Conservation (phyloP, 1,140 invertebrate species). For the Wiebesia pumilae region DNA sequence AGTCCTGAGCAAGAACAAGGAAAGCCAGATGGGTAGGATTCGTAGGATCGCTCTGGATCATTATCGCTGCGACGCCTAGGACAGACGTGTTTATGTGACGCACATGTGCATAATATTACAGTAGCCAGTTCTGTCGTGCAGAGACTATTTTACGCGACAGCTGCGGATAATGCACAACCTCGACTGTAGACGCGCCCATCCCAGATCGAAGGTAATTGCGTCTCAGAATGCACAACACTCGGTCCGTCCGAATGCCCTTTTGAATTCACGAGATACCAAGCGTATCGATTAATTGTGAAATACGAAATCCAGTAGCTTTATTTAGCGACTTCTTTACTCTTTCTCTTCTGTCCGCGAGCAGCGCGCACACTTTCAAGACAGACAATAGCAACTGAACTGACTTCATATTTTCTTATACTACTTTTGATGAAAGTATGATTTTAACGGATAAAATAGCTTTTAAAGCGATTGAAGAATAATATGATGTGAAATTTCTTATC, state of each 20-base stretch:
- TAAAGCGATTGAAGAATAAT: slow-evolving; percentile 14
- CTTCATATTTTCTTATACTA: background rate
- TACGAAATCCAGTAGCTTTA: background rate
- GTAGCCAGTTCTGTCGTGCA: slow-evolving; percentile 36
- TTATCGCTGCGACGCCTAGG: slow-evolving; percentile 63
- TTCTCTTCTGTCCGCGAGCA: background rate
- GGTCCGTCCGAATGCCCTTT: too few relatives aligned
- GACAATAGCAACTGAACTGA: background rate
- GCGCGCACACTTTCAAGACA: background rate
- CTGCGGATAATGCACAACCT: slow-evolving; percentile 70
- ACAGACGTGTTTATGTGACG: slow-evolving; percentile 72
- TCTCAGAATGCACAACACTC: background rate
- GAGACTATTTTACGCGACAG: slow-evolving; percentile 59
- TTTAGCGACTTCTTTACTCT: background rate
- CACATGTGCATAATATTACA: slow-evolving; percentile 72
- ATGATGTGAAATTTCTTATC: slow-evolving; percentile 2
- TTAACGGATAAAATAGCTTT: slow-evolving; percentile 27
- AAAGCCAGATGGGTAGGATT: background rate
- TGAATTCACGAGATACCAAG: too few relatives aligned
- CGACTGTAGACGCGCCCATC: slow-evolving; percentile 46
- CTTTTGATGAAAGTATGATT: slow-evolving; percentile 15
- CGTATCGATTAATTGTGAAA: background rate
- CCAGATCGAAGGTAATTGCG: slow-evolving; percentile 51
- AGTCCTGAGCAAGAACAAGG: background rate
- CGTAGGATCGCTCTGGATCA: slow-evolving; percentile 53